Percentiles rank a stretch among this genome's conserved stretches.
phyloP scores from a whole-genome alignment of 2,888 invertebrate species.

The Hyppa rectilinea region DNA sequence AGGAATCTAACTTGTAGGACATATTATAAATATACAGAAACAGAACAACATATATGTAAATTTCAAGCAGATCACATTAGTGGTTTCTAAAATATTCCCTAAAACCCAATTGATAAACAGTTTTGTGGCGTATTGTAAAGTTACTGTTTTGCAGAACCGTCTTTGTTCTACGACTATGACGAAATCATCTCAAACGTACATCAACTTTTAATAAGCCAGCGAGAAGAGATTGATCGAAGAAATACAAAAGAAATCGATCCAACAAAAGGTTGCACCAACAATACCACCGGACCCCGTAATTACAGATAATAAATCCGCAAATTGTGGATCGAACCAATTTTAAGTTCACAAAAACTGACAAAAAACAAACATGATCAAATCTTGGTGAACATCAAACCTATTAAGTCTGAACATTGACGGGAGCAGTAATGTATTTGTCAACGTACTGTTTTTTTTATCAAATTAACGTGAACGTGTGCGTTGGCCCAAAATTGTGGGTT shows the following conservation, averaged over 20 bases:
- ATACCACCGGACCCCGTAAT: conserved; percentile 76
- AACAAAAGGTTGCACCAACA: conserved; percentile 63
- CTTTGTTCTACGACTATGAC: too few relatives aligned
- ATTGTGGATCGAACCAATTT: conserved; percentile 72
- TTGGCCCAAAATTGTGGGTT: conserved; percentile 38
- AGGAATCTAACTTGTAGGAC: too few relatives aligned
- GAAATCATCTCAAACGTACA: too few relatives aligned
- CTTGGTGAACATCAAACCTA: conserved; percentile 60
- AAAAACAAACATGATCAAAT: conserved; percentile 63
- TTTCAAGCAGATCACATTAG: too few relatives aligned
- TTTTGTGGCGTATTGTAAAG: too few relatives aligned
- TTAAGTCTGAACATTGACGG: conserved; percentile 56
- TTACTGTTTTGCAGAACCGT: too few relatives aligned
- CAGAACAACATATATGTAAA: too few relatives aligned
- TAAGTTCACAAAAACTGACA: conserved; percentile 59
- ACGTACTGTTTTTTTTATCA: conserved; percentile 55
- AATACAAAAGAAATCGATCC: conserved; percentile 61
- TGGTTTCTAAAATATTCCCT: too few relatives aligned
- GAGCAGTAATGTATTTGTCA: conserved; percentile 54
- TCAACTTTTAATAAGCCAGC: conserved; percentile 55
- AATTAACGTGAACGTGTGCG: conserved; percentile 56
- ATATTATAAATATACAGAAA: too few relatives aligned
- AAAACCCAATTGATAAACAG: too few relatives aligned
- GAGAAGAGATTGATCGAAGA: conserved; percentile 68
- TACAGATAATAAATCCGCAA: conserved; percentile 82